These are phyloP conservation scores for Trididemnum nubilum DNA, from an alignment of 23 tunicate species.

Conservation along the genomic window DNA sequence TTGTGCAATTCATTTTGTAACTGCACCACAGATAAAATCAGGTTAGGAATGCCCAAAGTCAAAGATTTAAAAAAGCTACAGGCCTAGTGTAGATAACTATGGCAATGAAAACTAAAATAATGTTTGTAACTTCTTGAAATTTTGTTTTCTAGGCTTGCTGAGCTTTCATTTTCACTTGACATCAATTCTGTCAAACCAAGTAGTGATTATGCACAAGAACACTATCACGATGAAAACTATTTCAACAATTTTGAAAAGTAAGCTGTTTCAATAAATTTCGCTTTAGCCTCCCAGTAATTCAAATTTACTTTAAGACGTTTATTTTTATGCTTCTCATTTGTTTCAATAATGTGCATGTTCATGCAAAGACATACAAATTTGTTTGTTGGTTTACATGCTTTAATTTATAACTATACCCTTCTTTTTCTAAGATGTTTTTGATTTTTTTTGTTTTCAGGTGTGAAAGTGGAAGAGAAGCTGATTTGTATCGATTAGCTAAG, in stretches of 20 bases:
- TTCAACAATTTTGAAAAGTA: constrained; percentile 15
- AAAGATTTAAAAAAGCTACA: no score
- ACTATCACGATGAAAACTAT: constrained; percentile 12
- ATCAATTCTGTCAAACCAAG: constrained; percentile 30
- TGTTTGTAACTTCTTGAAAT: no score
- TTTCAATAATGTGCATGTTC: no score
- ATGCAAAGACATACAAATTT: no score
- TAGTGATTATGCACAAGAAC: background rate
- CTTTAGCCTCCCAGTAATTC: no score
- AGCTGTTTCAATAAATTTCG: background rate
- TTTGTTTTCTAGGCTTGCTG: constrained; percentile 48
- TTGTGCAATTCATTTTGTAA: no score
- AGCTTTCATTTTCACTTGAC: constrained; percentile 40
- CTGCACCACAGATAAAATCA: no score
- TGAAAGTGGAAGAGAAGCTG: constrained; percentile 24
- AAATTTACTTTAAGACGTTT: no score
- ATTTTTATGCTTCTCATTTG: no score
- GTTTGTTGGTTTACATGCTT: background rate
- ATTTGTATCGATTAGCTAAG: constrained; percentile 67
- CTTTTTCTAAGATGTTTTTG: background rate
- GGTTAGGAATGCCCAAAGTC: no score
- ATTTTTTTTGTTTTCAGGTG: background rate
- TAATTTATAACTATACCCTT: background rate
- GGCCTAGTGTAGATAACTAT: no score
- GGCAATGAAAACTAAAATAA: no score